A percentile compares a stretch with the other conserved stretches of the same genome.
Conservation (phyloP, 2,797 vertebrate genomes). For the Sparidentex hasta region DNA sequence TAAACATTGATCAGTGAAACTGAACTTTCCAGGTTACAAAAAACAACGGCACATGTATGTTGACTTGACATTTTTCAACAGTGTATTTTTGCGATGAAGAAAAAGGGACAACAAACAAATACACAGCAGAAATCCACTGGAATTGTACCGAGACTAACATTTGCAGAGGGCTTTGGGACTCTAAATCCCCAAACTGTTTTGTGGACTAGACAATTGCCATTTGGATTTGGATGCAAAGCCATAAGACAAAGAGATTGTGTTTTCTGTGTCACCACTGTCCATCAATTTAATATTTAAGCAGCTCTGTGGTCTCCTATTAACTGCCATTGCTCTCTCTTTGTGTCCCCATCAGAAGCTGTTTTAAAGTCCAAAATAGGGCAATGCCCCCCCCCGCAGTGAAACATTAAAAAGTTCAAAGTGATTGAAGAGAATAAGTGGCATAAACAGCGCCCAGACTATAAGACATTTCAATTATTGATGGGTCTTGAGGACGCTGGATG, state of each 20-base stretch:
- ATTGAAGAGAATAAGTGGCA: conserved; percentile 54
- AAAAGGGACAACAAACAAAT: neutral
- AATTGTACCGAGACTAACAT: conserved; percentile 31
- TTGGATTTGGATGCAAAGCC: conserved; percentile 77
- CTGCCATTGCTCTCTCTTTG: conserved; percentile 35
- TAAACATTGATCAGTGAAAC: neutral
- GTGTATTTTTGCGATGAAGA: conserved; percentile 10
- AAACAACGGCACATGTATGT: neutral
- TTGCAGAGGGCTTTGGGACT: conserved; percentile 55
- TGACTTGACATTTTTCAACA: neutral
- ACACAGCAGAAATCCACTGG: conserved; percentile 13
- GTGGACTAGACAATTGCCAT: conserved; percentile 67
- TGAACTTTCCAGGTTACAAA: neutral
- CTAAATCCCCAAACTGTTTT: conserved; percentile 68
- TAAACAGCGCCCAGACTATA: conserved; percentile 46
- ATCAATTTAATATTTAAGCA: conserved; percentile 78
- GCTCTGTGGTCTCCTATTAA: conserved; percentile 66
- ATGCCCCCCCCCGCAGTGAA: conserved; percentile 47
- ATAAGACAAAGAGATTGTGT: conserved; percentile 74
- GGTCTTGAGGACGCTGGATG: conserved; percentile 28
- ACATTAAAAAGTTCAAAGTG: conserved; percentile 57
- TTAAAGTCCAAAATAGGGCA: conserved; percentile 57
- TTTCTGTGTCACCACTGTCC: conserved; percentile 67
- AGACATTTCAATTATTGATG: conserved; percentile 67
- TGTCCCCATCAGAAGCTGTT: conserved; percentile 36